Conservation (phyloP, 30 jellyfish, hydroid and myxozoan species). For the Haliclystus octoradiatus region DNA sequence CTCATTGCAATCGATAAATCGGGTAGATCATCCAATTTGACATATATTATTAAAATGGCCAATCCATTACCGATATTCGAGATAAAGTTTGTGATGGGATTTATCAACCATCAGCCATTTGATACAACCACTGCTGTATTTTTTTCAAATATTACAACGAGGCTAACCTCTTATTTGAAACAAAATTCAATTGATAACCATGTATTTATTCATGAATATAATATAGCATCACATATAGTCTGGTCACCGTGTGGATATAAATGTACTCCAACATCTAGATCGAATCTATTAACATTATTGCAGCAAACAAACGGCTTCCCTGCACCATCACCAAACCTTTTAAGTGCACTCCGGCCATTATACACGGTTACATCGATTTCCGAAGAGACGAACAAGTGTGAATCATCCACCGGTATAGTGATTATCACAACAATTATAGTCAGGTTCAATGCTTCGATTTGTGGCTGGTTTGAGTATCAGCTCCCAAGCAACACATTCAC, state of each 20-base stretch:
- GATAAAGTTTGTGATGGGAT: background rate
- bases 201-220: background rate
- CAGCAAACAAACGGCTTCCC: background rate
- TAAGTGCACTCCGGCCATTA: background rate
- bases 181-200: background rate
- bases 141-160: background rate
- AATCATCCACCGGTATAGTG: background rate
- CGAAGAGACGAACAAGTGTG: background rate
- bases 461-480: background rate
- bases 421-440: background rate
- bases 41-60: background rate
- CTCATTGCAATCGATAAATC: slow-evolving; percentile 53
- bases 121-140: background rate
- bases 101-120: background rate
- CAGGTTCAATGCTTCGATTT: background rate
- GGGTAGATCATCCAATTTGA: slow-evolving; percentile 17
- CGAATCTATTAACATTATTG: background rate
- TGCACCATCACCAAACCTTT: background rate
- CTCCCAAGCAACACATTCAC: background rate
- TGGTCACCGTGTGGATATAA: background rate
- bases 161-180: background rate
- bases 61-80: background rate
- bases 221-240: background rate
- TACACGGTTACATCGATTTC: background rate
- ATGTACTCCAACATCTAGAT: background rate